Base-by-base conservation (phyloP, 2,113 vertebrate species). In the Gallinago jamesoni region DNA sequence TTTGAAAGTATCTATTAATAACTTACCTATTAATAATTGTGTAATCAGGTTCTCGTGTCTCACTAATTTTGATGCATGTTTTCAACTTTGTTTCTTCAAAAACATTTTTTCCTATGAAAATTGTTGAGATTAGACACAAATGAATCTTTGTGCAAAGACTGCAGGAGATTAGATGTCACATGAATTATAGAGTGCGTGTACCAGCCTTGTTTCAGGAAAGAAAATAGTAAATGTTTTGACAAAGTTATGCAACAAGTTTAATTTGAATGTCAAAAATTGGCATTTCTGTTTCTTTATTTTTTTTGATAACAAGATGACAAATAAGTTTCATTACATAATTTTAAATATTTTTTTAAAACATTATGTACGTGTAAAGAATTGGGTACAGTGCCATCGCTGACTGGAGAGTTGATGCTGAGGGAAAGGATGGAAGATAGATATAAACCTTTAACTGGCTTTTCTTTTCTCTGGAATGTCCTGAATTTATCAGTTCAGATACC, bases 261-360 rank as follows among this genome's bases (percentile, higher is more conserved):
- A 48, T 69, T 55, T 56, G 7, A 76, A 66, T 77, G 78, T 43
- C 10, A 64, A 25, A 90, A 80, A 52, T 30, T 79, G 30, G 5
- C 8, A 6, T 79, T 68, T 27, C 11, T n/a, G 1, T 37, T 19
- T 14, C 24, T 87, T 66, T 17, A 56, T 3, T 6, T 53, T 63
- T 57, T 70, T 74, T 23, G 5, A 17, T 45, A 77, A 17, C 9
- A 21, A 35, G 20, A 13, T 52, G 11, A 24, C 52, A 76, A 60
- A 3, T 20, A 35, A 81, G 4, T 60, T 82, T 14, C 66, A 8
- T 31, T 41, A 10, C 0, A 0, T 67, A 24, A 23, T 59, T 55
- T 52, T 13, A 72, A 57, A 14, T 57, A 31, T 24, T 76, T 93
- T 1, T 62, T 27, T 41, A 3, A 50, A 17, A 18, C 24, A 5